Conservation (phyloP, 2,888 invertebrate genomes). For the Tenthredo livida region DNA sequence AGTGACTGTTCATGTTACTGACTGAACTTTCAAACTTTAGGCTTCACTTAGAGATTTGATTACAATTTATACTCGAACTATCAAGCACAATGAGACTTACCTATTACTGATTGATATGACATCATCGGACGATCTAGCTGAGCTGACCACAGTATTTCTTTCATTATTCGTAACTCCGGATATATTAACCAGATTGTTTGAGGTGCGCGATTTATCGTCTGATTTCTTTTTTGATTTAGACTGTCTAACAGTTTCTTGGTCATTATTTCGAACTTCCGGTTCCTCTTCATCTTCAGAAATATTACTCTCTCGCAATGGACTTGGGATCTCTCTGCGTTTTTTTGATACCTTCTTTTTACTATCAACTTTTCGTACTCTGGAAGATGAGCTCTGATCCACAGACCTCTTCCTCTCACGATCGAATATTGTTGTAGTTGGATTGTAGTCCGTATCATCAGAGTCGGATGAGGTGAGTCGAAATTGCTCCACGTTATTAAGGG, state of each 20-base stretch:
- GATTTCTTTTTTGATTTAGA: too few relatives aligned
- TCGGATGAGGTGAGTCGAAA: not conserved
- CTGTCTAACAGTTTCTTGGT: not conserved
- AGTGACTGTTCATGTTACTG: not conserved
- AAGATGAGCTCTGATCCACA: not conserved
- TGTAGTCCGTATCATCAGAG: not conserved
- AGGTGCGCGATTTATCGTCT: not conserved
- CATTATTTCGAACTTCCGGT: not conserved
- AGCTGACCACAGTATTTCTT: not conserved
- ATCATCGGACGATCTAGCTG: not conserved
- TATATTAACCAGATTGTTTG: too few relatives aligned
- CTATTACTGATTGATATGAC: not conserved
- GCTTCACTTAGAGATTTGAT: not conserved
- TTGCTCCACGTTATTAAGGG: not conserved
- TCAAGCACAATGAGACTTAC: not conserved
- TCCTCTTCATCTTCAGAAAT: not conserved
- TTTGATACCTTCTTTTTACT: not conserved
- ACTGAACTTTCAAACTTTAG: not conserved
- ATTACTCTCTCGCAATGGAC: not conserved
- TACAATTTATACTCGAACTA: not conserved
- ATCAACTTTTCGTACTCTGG: not conserved
- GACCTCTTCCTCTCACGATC: not conserved
- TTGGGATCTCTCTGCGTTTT: not conserved
- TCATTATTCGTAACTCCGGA: not conserved
- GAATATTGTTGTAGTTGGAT: not conserved